Base-by-base conservation (phyloP, 2,888 invertebrate species). In the Dynastes tityus region DNA sequence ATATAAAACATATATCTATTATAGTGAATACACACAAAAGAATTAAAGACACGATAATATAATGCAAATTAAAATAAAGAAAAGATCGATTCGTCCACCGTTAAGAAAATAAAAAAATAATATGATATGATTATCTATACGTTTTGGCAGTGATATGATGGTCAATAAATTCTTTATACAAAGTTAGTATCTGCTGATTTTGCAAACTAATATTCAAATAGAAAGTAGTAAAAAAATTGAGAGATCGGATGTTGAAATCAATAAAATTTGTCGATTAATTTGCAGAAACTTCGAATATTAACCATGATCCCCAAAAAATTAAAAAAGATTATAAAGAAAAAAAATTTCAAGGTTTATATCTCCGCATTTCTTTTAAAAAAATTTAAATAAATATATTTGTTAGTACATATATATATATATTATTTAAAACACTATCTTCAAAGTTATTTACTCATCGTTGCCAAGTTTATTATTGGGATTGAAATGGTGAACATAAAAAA, bases 111-210 rank as follows among this genome's bases (percentile, higher is more conserved):
- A 67, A 65, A 22, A 71, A 70, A 79, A 64, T 37, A 40, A 51
- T 27, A 71, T 79, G 71, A 73, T 73, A 79, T 76, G 76, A 73
- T 55, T 55, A 32, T 16, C 16, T 64, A 77, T 70, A 75, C 51
- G 49, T 79, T 79, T 77, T 79, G 79, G 79, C 79, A 79, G 79
- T 79, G 78, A 79, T 79, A 76, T 77, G 77, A 58, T 55, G 76
- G 73, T 76, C n/a, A 64, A 73, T 73, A 67, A 16, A 76, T 55
- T n/a, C 45, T 8, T 9, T 8, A 9, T 45, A 65, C 49, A n/a
- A 49, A 16, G 45, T 11, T 22, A 45, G 45, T 1, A 45, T 11
- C 11, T 45, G 9, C 2, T 8, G 11, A 8, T 45, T 11, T 45
- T 11, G 8, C 45, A 45, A 45, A 45, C 45, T 45, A 45, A 45